Conservation (phyloP, 2,113 vertebrate species). For the Tauraco erythrolophus region DNA sequence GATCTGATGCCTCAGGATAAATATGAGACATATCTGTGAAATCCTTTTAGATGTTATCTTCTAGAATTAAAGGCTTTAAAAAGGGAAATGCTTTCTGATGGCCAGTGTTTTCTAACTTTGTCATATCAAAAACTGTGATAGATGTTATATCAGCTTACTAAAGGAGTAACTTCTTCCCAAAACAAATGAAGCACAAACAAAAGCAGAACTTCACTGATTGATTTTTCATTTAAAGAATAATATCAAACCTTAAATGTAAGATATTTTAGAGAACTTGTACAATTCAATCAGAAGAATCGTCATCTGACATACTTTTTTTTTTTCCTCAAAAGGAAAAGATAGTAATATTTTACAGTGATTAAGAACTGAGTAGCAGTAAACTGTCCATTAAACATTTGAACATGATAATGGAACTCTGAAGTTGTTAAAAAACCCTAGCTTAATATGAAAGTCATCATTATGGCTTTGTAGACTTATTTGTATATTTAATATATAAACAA, state of each 20-base stretch:
- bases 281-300: neutral
- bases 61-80: slow-evolving; percentile 25
- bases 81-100: neutral
- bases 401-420: neutral
- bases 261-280: neutral
- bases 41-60: neutral
- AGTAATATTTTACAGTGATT: neutral
- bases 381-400: neutral
- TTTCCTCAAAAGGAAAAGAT: neutral
- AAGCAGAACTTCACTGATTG: neutral
- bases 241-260: neutral
- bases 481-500: neutral
- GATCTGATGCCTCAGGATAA: neutral
- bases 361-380: neutral
- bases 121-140: neutral
- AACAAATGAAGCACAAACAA: neutral
- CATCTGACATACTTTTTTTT: neutral
- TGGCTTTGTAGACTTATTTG: neutral
- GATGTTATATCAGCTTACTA: neutral
- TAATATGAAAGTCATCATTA: neutral
- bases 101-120: neutral
- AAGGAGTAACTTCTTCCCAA: neutral
- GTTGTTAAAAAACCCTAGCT: accelerated
- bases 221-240: neutral
- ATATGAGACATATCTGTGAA: slow-evolving; percentile 12